phyloP scores from a whole-genome alignment of 2,113 vertebrate species.

The Erinaceus europaeus region DNA sequence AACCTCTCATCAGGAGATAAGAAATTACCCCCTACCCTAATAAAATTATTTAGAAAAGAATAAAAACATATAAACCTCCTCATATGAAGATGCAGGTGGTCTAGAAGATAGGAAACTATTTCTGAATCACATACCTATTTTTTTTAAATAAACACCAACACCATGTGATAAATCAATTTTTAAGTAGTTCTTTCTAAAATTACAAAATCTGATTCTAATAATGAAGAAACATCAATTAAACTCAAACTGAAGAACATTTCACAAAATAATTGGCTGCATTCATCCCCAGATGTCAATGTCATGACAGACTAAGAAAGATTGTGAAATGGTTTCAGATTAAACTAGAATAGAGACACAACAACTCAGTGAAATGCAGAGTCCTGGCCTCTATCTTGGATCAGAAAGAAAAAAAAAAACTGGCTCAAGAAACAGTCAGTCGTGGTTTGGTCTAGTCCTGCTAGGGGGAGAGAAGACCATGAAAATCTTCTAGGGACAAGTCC shows the following conservation, averaged over 20 bases:
- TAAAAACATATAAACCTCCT: not conserved
- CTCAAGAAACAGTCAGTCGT: not conserved
- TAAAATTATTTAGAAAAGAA: no score
- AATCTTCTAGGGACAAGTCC: not conserved
- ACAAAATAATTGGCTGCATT: not conserved
- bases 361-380: not conserved
- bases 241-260: not conserved
- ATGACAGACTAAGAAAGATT: not conserved
- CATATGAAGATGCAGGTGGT: not conserved
- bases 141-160: not conserved
- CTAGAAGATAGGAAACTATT: not conserved
- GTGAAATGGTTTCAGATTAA: not conserved
- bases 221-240: not conserved
- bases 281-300: not conserved
- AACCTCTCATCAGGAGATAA: no score
- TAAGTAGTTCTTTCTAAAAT: not conserved
- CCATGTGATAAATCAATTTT: not conserved
- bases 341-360: not conserved
- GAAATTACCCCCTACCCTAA: no score
- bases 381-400: not conserved
- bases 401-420: not conserved
- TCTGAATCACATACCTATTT: not conserved
- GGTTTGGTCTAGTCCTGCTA: not conserved
- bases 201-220: not conserved
- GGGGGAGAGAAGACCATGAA: fast-evolving